Percentiles rank a stretch among this genome's conserved stretches.
These are phyloP conservation scores for Sitobion miscanthi DNA, from an alignment of 1,140 invertebrate species.

Conservation along the genomic window DNA sequence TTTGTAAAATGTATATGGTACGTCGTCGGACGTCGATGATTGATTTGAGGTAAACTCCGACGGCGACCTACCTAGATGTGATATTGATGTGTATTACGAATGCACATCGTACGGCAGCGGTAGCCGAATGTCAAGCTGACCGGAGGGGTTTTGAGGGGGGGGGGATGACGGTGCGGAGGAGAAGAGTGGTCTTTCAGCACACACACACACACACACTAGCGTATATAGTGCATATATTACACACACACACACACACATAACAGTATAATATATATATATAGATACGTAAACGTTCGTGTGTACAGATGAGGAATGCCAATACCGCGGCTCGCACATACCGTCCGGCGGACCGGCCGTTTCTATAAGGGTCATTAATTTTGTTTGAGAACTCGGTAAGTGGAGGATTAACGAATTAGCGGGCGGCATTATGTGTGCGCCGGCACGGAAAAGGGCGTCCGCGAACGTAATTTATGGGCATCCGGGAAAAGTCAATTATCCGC, in stretches of 20 bases:
- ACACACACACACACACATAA: background rate
- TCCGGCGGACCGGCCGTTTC: slow-evolving; percentile 42
- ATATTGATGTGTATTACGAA: background rate
- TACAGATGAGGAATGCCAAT: slow-evolving; percentile 43
- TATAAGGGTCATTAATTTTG: slow-evolving; percentile 55
- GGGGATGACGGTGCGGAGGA: background rate
- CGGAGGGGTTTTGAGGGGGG: background rate
- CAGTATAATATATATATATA: background rate
- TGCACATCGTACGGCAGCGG: background rate
- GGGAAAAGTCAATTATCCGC: slow-evolving; percentile 56
- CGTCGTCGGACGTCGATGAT: background rate
- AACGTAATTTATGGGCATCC: slow-evolving; percentile 51
- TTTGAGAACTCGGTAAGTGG: slow-evolving; percentile 56
- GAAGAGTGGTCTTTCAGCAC: background rate
- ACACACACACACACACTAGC: background rate
- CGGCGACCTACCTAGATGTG: background rate
- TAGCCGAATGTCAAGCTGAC: background rate
- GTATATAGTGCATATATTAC: background rate
- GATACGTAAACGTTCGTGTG: background rate
- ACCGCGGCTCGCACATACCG: slow-evolving; percentile 8
- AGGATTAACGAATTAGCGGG: slow-evolving; percentile 56
- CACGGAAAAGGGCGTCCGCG: slow-evolving; percentile 53
- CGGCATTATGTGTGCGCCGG: slow-evolving; percentile 36
- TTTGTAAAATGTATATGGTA: background rate
- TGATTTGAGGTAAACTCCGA: background rate